Percentiles rank a stretch among this genome's conserved stretches.
Evolutionary conservation across 2,888 invertebrate genomes (phyloP).

Genomic region (Drosophila anomalata): DNA sequence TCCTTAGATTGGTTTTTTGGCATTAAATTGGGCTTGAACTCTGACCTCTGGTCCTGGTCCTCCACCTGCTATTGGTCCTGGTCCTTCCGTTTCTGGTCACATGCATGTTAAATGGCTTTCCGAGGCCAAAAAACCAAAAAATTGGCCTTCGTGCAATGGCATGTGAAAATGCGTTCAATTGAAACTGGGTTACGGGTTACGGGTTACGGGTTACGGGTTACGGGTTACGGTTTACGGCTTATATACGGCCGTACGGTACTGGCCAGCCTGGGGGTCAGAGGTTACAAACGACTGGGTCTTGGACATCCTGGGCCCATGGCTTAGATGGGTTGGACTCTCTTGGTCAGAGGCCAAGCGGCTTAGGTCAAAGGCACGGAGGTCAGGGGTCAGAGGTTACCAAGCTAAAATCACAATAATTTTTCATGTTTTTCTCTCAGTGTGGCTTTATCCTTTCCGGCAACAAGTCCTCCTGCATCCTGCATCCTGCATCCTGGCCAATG

Average conservation of each 20-base stretch:
- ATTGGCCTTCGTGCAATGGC: constrained; percentile 63
- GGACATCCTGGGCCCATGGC: too few species aligned
- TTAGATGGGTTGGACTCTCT: not conserved
- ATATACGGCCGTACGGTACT: too few species aligned
- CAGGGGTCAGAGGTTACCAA: not conserved
- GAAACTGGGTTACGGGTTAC: constrained; percentile 74
- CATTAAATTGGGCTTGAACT: constrained; percentile 41
- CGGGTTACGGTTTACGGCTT: too few species aligned
- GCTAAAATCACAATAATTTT: too few species aligned
- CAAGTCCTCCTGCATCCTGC: not conserved
- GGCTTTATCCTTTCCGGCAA: too few species aligned
- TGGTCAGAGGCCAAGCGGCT: not conserved
- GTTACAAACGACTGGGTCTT: too few species aligned
- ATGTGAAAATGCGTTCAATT: constrained; percentile 79
- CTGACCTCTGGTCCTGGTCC: not conserved
- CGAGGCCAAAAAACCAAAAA: not conserved
- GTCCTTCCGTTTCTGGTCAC: constrained; percentile 8
- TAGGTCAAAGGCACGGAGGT: constrained; percentile 12
- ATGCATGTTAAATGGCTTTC: constrained; percentile 48
- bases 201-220: constrained; percentile 59
- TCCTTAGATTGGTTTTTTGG: constrained; percentile 13
- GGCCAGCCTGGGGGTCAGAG: too few species aligned
- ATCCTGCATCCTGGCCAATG: not conserved
- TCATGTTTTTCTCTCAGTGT: too few species aligned
- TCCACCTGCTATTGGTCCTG: not conserved